A percentile compares a stretch with the other conserved stretches of the same genome.
Conservation (phyloP, 2,113 vertebrate species). For the Perca flavescens region DNA sequence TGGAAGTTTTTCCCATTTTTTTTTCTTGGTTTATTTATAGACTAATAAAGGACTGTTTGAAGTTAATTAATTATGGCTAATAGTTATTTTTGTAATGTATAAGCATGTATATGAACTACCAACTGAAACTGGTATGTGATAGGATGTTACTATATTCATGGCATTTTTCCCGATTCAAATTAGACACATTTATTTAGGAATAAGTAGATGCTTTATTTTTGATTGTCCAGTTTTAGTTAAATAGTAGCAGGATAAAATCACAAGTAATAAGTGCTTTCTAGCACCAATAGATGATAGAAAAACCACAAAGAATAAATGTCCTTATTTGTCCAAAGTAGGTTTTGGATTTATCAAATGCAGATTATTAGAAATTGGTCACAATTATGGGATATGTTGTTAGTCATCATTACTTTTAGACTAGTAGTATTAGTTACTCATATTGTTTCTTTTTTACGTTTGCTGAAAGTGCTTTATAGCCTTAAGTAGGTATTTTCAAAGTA, state of each 20-base stretch:
- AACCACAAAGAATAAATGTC: neutral
- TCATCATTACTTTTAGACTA: neutral
- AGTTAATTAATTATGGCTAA: neutral
- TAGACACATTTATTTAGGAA: neutral
- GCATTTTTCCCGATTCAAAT: neutral
- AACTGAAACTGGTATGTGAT: neutral
- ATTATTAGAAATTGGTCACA: neutral
- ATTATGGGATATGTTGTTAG: neutral
- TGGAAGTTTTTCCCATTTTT: neutral
- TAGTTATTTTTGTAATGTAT: conserved; percentile 4
- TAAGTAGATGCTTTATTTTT: neutral
- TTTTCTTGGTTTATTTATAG: conserved; percentile 68
- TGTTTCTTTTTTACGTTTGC: neutral
- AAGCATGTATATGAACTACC: neutral
- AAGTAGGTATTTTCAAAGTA: neutral
- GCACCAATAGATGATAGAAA: neutral
- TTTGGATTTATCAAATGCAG: neutral
- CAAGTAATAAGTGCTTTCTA: neutral
- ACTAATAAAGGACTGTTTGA: conserved; percentile 73
- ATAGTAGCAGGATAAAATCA: neutral
- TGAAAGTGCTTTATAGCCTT: neutral
- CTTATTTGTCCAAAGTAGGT: neutral
- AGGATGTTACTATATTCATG: neutral
- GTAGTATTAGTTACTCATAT: neutral
- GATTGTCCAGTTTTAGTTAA: neutral